Evolutionary conservation across 2,797 vertebrate genomes (phyloP).

Genomic region (Mormyrus hasselquistii): DNA sequence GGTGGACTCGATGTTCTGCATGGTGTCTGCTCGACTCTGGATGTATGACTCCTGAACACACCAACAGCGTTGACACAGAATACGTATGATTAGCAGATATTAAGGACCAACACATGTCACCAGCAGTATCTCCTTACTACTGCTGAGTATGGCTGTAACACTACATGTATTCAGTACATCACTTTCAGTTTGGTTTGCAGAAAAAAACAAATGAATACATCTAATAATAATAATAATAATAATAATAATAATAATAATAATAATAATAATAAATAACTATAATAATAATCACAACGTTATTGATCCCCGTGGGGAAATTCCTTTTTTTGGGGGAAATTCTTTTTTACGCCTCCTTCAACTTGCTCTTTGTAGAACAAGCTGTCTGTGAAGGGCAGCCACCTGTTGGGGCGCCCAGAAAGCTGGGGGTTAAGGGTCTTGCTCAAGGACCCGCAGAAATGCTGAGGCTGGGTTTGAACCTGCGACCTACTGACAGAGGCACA

Average conservation of each 20-base stretch:
- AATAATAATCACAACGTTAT: no score
- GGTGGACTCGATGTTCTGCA: conserved; percentile 76
- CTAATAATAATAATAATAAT: not conserved
- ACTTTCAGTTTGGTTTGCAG: not conserved
- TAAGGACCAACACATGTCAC: not conserved
- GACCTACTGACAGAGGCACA: not conserved
- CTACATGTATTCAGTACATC: not conserved
- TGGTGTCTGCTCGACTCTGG: conserved; percentile 68
- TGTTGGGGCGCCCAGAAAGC: no score
- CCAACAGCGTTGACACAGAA: not conserved
- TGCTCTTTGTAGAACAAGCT: no score
- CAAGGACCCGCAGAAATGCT: no score
- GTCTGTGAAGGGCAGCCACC: no score
- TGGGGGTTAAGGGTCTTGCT: no score
- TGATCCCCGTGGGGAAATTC: no score
- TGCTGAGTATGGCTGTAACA: not conserved
- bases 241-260: no score
- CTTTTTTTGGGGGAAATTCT: no score
- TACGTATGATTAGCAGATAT: not conserved
- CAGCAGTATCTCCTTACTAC: not conserved
- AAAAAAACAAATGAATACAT: not conserved
- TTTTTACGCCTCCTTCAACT: no score
- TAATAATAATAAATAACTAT: no score
- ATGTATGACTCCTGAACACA: conserved; percentile 65
- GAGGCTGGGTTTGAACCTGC: no score